Base-by-base conservation (phyloP, 2,113 vertebrate species). In the Fregata magnificens region DNA sequence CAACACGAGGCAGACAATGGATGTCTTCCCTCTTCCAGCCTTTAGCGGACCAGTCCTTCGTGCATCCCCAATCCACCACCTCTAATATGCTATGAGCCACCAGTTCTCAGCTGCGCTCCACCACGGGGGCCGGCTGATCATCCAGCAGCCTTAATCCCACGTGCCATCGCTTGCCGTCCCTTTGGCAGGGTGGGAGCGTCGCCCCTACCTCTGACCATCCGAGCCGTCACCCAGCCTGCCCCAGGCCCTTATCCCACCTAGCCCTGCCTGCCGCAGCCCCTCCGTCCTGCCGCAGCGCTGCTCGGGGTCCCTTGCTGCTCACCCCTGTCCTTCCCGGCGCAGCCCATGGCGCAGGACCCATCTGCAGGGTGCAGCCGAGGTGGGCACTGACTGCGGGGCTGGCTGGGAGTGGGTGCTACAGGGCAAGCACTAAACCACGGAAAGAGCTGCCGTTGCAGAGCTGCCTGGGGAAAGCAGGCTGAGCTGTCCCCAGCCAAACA, bases 1-100 rank as follows among this genome's bases (percentile, higher is more conserved):
- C 76, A 53, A 1, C 38, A 44, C 0, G 1, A 24, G 56, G 50
- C 38, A 65, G 32, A 56, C 19, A 15, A 6, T 0, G 0, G 28
- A n/a, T 34, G 32, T 19, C 10, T 55, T 67, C 56, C 47, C 20
- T 92, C 58, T 42, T 70, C 38, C 29, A 79, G 80, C 36, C 16
- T 62, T 58, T 3, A 70, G n/a, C 15, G 6, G 56, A 12, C 13
- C 59, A 25, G 44, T 19, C n/a, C 36, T 31, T 73, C 1, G 1
- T 7, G 58, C 55, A 28, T 42, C 28, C 65, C 8, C 16, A 17
- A 34, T 6, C 53, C 49, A 52, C 7, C 40, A 66, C 6, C 47
- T 55, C 10, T 34, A 3, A 22, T 1, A 11, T 26, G 70, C 73
- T 19, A 18, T 2, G 40, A 82, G 19, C 32, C 59, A 63, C 8